Base-by-base conservation (phyloP, 2,797 vertebrate genomes). In the Odontamblyopus lacepedii region DNA sequence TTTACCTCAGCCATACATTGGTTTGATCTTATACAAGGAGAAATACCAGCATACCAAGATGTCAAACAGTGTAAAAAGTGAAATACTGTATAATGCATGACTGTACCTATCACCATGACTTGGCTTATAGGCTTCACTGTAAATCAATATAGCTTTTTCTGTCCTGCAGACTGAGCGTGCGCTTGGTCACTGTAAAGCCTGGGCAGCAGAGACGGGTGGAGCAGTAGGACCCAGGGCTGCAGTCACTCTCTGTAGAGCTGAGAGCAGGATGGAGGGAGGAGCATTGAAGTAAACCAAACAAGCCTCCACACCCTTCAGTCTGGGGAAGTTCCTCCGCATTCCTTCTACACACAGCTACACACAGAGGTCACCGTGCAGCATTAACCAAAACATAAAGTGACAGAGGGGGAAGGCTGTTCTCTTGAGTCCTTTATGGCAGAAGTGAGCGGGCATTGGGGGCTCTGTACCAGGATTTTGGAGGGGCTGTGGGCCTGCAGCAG, bases 211-310 rank as follows among this genome's bases (percentile, higher is more conserved):
- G 67, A 0, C 1, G 0, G 1, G 71, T 67, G 69, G 84, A 62
- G 83, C 91, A 87, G 59, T 93, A 92, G 93, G 93, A 94, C 93
- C 93, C 88, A 76, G 93, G 62, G 86, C 71, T 71, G 82, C 76
- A 74, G 70, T 41, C 26, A 72, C 51, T 62, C 27, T 44, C 41
- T 11, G 48, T 23, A 6, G 27, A 50, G 63, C 70, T 62, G 59
- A n/a, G 56, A 69, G 72, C 62, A 68, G 75, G 59, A 62, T 29
- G 69, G 2, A 80, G 70, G 91, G 86, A 87, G 88, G 88, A 85
- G 88, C 72, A 69, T 83, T 76, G 53, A 51, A 23, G 51, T 51
- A 85, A 85, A 79, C 75, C 85, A 88, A 89, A 83, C 83, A 77
- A 66, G 56, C 57, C 60, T 92, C 89, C 92, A 92, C 93, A 74